phyloP scores from a whole-genome alignment of 1,140 invertebrate genomes.

The Eumeta japonica region DNA sequence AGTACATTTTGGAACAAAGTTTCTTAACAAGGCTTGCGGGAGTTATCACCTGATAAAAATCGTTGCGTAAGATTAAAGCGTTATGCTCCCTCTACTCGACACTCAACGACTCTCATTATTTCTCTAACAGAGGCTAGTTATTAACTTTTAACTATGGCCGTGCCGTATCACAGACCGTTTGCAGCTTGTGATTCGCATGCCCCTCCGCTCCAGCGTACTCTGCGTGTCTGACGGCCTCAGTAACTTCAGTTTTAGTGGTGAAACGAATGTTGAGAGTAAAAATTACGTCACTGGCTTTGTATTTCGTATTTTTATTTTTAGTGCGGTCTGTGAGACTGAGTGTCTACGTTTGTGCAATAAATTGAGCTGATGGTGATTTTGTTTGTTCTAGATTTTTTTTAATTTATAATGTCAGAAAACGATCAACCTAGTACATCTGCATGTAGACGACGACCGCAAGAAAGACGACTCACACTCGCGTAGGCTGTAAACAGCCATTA shows the following conservation, averaged over 20 bases:
- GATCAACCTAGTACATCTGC: background rate
- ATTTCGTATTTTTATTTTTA: background rate
- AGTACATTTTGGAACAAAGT: no score
- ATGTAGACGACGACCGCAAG: no score
- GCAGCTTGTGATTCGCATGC: background rate
- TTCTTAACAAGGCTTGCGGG: no score
- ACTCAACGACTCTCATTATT: no score
- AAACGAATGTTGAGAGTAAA: background rate
- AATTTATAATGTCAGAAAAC: background rate
- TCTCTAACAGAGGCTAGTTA: no score
- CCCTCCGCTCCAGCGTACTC: background rate
- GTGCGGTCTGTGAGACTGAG: background rate
- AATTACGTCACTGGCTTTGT: background rate
- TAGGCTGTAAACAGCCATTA: no score
- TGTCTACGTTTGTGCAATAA: background rate
- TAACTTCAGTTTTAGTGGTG: conserved; percentile 1
- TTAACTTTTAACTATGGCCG: no score
- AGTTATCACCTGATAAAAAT: no score
- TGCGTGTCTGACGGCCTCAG: background rate
- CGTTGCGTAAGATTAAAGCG: no score
- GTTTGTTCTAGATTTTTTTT: background rate
- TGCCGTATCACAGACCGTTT: background rate
- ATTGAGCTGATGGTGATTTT: background rate
- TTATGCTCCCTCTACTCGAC: no score
- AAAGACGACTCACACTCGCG: no score